A percentile compares a stretch with the other conserved stretches of the same genome.
phyloP scores from a whole-genome alignment of 2,113 vertebrate genomes.

The Chaetops frenatus region DNA sequence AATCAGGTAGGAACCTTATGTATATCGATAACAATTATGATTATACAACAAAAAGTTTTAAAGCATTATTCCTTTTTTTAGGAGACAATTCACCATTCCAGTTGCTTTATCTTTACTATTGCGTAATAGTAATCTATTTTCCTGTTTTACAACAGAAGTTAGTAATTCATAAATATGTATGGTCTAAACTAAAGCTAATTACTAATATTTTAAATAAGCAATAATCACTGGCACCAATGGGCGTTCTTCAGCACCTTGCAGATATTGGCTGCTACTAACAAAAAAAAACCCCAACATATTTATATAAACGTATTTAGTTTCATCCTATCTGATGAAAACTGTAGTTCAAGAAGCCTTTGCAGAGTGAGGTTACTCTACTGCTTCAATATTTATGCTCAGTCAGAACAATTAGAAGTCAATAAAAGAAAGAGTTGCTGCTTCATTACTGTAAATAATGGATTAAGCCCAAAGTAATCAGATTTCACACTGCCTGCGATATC shows the following conservation, averaged over 20 bases:
- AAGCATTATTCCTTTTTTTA: neutral
- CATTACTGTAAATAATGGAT: neutral
- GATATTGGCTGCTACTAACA: neutral
- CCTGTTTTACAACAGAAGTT: neutral
- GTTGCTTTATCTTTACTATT: neutral
- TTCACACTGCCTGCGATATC: neutral
- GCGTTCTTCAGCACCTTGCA: neutral
- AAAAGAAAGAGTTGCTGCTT: neutral
- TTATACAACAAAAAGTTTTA: neutral
- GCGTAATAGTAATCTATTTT: neutral
- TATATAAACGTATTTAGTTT: neutral
- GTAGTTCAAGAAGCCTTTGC: neutral
- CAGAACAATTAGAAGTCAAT: neutral
- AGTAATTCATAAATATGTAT: neutral
- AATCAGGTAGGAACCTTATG: neutral
- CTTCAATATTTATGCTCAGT: neutral
- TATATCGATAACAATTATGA: neutral
- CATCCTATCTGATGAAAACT: neutral
- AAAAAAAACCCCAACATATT: neutral
- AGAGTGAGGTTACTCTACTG: neutral
- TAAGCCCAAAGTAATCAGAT: neutral
- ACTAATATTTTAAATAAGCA: neutral
- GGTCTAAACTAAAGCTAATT: neutral
- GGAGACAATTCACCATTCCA: neutral
- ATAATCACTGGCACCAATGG: neutral